Evolutionary conservation across 1,140 invertebrate genomes (phyloP), one percentile per base, ranked within the genome.

Genomic region (Drosophila paulistorum): DNA sequence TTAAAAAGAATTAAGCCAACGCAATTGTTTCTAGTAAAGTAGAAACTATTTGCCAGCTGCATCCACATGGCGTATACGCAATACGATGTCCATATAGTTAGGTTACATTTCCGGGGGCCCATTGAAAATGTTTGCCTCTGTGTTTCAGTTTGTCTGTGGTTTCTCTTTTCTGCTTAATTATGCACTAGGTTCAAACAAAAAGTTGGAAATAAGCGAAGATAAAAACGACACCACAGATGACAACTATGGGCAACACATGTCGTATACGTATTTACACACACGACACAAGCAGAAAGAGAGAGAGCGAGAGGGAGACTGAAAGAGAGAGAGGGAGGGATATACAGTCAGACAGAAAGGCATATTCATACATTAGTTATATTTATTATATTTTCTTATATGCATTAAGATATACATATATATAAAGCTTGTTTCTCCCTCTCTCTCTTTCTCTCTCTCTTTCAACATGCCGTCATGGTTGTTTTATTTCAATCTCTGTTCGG

Each of bases 81-180:
- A 71, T 70, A 11, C 35, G 9, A 48, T 42, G 5, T 13, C 1
- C 7, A 35, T 41, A 20, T 4, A 14, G 20, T 26, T 26, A 17
- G 20, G 41, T 66, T 9, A 7, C 17, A 9, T 51, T 51, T 17
- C 17, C 37, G 37, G 37, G 37, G 11, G 37, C 37, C 37, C 10
- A 39, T 51, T 51, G 7, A 51, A 17, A 17, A 48, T 48, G 14
- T 60, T 20, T 30, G 41, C 45, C 20, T 54, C 33, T 63, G 71
- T 51, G 26, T 75, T 68, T 59, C 60, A 11, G 35, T 37, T 37
- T 37, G 7, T 37, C 7, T 82, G 74, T 71, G 79, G 78, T 68
- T 69, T 71, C 45, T 65, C 48, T 65, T 51, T 58, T 58, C 58
- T 63, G 74, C 83, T 85, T 85, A 85, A 87, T 85, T 85, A 85